Conservation (phyloP, 2,888 invertebrate genomes). For the Mongoloraphidia duomilia region DNA sequence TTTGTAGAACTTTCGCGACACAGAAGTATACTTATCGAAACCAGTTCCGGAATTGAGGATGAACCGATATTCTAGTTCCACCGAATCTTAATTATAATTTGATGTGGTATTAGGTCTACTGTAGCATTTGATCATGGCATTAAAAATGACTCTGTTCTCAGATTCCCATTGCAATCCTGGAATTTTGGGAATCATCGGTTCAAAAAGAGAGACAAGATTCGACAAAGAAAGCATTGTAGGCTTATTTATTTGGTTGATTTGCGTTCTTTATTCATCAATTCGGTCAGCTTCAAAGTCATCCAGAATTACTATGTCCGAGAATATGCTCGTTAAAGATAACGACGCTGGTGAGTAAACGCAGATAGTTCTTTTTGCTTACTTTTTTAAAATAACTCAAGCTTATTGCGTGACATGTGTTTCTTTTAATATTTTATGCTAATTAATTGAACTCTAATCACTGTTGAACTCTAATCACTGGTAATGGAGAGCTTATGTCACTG, state of each 20-base stretch:
- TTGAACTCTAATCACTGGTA: no score
- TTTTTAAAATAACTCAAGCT: no score
- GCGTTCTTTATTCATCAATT: slow-evolving; percentile 90
- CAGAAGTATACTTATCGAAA: no score
- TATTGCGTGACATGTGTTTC: slow-evolving; percentile 5
- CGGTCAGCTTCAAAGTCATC: slow-evolving; percentile 89
- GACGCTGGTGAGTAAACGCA: slow-evolving; percentile 42
- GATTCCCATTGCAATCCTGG: slow-evolving; percentile 61
- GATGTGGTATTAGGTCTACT: no score
- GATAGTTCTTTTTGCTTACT: slow-evolving; percentile 9
- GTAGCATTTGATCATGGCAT: no score
- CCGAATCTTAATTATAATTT: no score
- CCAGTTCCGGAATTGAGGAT: no score
- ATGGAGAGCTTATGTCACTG: no score
- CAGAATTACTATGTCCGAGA: slow-evolving; percentile 77
- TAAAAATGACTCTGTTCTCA: no score
- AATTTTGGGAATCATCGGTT: slow-evolving; percentile 35
- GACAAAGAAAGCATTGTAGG: slow-evolving; percentile 87
- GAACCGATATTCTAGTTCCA: no score
- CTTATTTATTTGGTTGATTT: slow-evolving; percentile 83
- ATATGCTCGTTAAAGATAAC: slow-evolving; percentile 58
- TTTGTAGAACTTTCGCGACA: no score
- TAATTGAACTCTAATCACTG: no score
- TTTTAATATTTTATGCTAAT: not conserved
- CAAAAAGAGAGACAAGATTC: slow-evolving; percentile 31